Base-by-base conservation (phyloP, 2,797 vertebrate species). In the Rhinogobio ventralis region DNA sequence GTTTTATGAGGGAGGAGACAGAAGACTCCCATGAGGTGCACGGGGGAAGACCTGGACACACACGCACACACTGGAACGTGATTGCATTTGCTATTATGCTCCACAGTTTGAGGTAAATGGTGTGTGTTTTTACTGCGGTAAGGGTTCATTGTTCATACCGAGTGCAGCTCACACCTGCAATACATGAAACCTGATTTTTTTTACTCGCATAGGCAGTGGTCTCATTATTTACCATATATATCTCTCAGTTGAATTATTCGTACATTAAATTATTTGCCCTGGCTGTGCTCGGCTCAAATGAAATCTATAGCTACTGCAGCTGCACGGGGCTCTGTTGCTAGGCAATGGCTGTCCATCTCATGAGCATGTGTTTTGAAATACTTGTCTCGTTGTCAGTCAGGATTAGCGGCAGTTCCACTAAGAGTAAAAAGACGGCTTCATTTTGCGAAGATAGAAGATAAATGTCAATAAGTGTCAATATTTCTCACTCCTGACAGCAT, bases 271-370 rank as follows among this genome's bases (percentile, higher is more conserved):
- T 85, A 64, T 73, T 79, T 79, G 68, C 23, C 57, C 53, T 79
- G 25, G 39, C 45, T 85, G 83, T 51, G 83, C 67, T 78, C 20
- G 36, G 49, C 82, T 85, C 23, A 64, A 85, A 68, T 79, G 17
- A 66, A 72, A 45, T 85, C 67, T 79, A 79, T 79, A 73, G 53
- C 23, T 71, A 62, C 39, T 72, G 76, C 83, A 77, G 69, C 66
- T 76, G 39, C 79, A 69, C 13, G 0, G 84, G 33, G 46, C 55
- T 81, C 79, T 84, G 87, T 88, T 88, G 87, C 87, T 88, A 88
- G 85, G 87, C 82, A 60, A 88, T 86, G 82, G 51, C 51, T 28
- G 7, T 82, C 78, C 87, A 53, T 49, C 82, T 84, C 67, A 30
- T 62, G 49, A 64, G 51, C 53, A 55, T 73, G 53, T 81, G 49